Conservation (phyloP, 2,113 vertebrate genomes). For the Dryoscopus gambensis region DNA sequence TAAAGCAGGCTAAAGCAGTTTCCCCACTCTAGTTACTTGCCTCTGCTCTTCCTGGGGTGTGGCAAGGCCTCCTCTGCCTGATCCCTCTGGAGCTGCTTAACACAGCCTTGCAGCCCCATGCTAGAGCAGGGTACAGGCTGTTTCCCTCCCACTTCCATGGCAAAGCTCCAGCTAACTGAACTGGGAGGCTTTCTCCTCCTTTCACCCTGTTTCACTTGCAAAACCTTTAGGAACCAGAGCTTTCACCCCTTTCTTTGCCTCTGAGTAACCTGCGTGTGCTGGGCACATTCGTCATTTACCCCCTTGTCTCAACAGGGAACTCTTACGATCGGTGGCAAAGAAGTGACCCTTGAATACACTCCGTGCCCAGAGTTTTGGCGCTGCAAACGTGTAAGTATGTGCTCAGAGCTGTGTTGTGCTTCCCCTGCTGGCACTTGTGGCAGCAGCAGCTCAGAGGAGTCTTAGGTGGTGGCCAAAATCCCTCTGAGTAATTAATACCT, state of each 20-base stretch:
- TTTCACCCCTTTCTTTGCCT: conserved; percentile 38
- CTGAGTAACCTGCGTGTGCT: background rate
- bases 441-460: background rate
- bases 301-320: conserved; percentile 85
- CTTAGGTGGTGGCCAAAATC: background rate
- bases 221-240: conserved; percentile 44
- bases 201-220: conserved; percentile 16
- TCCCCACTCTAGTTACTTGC: background rate
- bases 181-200: conserved; percentile 4
- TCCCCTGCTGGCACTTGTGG: background rate
- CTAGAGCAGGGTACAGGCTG: conserved; percentile 12
- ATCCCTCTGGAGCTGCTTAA: background rate
- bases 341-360: conserved; percentile 87
- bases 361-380: conserved; percentile 76
- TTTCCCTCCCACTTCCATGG: background rate
- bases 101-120: background rate
- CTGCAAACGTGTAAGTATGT: conserved; percentile 77
- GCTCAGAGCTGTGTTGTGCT: background rate
- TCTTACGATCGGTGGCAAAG: conserved; percentile 88
- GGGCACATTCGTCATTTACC: conserved; percentile 25
- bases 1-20: background rate
- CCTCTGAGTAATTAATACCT: background rate
- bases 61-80: background rate
- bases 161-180: conserved; percentile 20
- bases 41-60: background rate